Evolutionary conservation across 2,888 invertebrate genomes (phyloP).

Genomic region (Nomada fucata): DNA sequence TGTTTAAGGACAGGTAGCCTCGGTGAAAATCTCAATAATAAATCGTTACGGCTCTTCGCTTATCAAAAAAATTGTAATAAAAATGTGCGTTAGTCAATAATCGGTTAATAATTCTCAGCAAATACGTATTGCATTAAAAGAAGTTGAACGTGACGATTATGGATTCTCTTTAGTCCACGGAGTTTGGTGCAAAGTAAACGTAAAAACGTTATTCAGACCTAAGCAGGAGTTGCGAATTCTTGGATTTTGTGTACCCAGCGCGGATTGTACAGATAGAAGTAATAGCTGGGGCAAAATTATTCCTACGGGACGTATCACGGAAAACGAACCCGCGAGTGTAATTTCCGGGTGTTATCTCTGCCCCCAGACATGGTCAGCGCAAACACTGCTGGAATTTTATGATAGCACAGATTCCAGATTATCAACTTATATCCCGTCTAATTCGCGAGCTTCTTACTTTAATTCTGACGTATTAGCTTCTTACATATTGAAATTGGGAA

Average conservation of each 20-base stretch:
- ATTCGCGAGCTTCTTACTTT: not conserved
- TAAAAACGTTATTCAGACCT: constrained; percentile 12
- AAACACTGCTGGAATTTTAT: constrained; percentile 44
- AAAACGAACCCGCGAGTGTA: constrained; percentile 51
- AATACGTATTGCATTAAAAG: too few relatives aligned
- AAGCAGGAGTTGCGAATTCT: constrained; percentile 15
- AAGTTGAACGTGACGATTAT: too few relatives aligned
- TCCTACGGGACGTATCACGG: constrained; percentile 38
- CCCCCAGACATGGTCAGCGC: constrained; percentile 12
- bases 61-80: too few relatives aligned
- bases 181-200: not conserved
- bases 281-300: constrained; percentile 39
- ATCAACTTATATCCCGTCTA: constrained; percentile 15
- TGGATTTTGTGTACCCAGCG: constrained; percentile 8
- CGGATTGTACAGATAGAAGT: constrained; percentile 34
- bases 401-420: constrained; percentile 12
- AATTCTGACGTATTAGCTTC: too few relatives aligned
- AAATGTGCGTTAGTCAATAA: too few relatives aligned
- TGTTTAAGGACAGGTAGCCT: too few relatives aligned
- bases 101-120: too few relatives aligned
- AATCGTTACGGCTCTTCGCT: too few relatives aligned
- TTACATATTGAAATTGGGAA: too few relatives aligned
- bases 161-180: not conserved
- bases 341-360: constrained; percentile 48
- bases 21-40: too few relatives aligned